Base-by-base conservation (phyloP, 2,797 vertebrate species). In the Sebastes taczanowskii region DNA sequence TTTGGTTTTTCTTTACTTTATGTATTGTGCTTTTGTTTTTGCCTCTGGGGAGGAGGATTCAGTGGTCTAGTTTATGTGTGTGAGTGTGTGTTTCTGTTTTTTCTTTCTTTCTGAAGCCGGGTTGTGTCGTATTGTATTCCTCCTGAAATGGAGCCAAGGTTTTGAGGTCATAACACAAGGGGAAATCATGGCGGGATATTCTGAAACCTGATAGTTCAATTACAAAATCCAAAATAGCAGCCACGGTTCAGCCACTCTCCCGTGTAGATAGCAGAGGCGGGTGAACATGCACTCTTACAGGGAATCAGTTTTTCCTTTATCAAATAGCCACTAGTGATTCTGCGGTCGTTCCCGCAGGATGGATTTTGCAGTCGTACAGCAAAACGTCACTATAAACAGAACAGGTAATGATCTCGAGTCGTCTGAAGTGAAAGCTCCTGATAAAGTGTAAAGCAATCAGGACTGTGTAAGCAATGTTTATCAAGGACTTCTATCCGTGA, bases 151-250 rank as follows among this genome's bases (percentile, higher is more conserved):
- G 14, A 75, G 60, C 84, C 85, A 89, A 32, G 59, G 49, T 84
- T 80, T 88, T 85, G 64, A 86, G 87, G 87, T 88, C 83, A 79
- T 59, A 61, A 84, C 76, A 67, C 73, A 0, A 9, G 71, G 70
- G 76, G 79, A 74, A 86, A 83, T 42, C 66, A 80, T 73, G 30
- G 74, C 23, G 6, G 74, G 63, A 49, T 71, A 27, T 61, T 83
- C 79, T 82, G 86, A 82, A 85, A 89, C 65, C 75, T 71, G 74
- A 90, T 80, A 81, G 84, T 85, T 86, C 79, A 85, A 74, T 82
- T 65, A 77, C 22, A 32, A 42, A 71, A 86, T 87, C 71, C 22
- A 72, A 88, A 88, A 80, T 84, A 72, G 72, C 64, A 30, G 74
- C 62, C 67, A 67, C 80, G 34, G 80, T 71, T 68, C 58, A 76